Evolutionary conservation across 30 jellyfish, hydroid and myxozoan genomes (phyloP), one percentile per base, ranked within the genome.

Genomic region (Aurelia sp.): DNA sequence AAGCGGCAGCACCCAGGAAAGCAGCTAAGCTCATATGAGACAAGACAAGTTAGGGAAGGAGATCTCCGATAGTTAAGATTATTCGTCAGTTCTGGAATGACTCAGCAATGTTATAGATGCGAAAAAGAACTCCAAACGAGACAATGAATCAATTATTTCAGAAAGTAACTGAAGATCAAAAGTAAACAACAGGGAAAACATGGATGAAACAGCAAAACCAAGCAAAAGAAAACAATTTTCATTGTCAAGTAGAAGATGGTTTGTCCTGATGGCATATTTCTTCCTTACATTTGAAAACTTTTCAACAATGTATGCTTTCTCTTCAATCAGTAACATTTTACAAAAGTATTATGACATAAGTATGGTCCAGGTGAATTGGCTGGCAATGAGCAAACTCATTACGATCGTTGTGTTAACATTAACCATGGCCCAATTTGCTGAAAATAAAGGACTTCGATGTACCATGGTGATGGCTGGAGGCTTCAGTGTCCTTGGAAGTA

Each of bases 251-350:
- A 31, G 88, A 62, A 64, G 98, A 47, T 92, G 98, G 98, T 17
- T 81, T 13, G 87, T 86, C 10, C 78, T 92, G 35, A 38, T 72
- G 18, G 82, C 88, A 5, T 92, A 92, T 33, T 92, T 93, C 74
- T 81, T 92, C 30, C 90, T 86, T 8, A 86, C 92, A 16, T 19
- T 71, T 35, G 81, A 91, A 5, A 88, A 76, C 40, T 72, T 89
- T 24, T 86, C 98, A 33, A 58, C 81, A 2, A 76, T 84, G 96
- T 84, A 67, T 20, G 79, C 91, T 41, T 81, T 89, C 60, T 72
- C 97, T 27, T 93, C 98, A 17, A 84, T 92, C 4, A 88, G 96
- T 22, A 92, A 87, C 51, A 64, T 92, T 72, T 63, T 75, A 15
- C 91, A 78, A 61, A 31, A 67, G 69, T 87, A 78, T 38, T 92